Evolutionary conservation across 1,140 invertebrate genomes (phyloP).

Genomic region (Gonioctena quinquepunctata): DNA sequence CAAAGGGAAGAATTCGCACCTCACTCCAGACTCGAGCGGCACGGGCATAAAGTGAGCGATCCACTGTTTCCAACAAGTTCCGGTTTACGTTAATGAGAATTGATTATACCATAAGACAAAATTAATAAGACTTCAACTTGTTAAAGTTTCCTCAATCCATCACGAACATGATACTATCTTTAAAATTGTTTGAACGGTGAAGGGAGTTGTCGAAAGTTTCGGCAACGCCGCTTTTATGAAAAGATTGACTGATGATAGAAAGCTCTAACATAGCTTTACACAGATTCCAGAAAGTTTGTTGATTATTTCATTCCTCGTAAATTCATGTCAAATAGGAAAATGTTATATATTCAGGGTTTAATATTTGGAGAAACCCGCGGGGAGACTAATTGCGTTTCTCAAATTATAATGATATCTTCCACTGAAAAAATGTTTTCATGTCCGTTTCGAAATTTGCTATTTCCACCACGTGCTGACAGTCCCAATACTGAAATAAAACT

Average conservation of each 20-base stretch:
- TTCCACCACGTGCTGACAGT: no score
- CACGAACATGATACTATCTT: neutral
- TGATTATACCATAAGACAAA: neutral
- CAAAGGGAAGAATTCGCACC: no score
- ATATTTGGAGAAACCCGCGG: no score
- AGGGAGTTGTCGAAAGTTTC: neutral
- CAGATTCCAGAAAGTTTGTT: neutral
- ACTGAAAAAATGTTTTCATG: no score
- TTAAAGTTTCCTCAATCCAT: neutral
- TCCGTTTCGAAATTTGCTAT: no score
- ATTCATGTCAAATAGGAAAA: no score
- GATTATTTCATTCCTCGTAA: neutral
- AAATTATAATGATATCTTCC: no score
- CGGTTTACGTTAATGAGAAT: constrained; percentile 2
- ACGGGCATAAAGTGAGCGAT: no score
- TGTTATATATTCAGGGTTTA: no score
- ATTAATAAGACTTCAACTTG: neutral
- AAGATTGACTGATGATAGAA: neutral
- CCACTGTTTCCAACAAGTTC: no score
- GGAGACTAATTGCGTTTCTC: no score
- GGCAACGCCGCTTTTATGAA: neutral
- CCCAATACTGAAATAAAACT: neutral
- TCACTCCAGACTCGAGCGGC: no score
- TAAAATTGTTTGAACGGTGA: neutral
- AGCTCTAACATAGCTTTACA: neutral